Evolutionary conservation across 2,113 vertebrate species (phyloP).

Genomic region (Chaetops frenatus): DNA sequence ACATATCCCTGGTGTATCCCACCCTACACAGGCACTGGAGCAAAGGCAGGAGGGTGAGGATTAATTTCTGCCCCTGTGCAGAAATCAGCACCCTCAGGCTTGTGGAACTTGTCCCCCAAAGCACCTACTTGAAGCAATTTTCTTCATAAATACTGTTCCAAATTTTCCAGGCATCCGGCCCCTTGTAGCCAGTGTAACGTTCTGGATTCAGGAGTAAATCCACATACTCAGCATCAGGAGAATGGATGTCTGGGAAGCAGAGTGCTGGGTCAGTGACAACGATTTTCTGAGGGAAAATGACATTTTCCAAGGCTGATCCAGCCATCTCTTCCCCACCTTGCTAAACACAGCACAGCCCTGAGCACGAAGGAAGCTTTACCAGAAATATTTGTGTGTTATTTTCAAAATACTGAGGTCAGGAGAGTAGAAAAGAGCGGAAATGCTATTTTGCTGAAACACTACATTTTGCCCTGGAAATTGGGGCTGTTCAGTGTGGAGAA

Average conservation of each 20-base stretch:
- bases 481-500: not conserved
- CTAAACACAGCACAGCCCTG: not conserved
- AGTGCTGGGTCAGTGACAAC: not conserved
- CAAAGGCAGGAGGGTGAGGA: not conserved
- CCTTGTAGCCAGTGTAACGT: constrained; percentile 80
- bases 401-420: not conserved
- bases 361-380: not conserved
- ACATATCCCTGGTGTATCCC: not conserved
- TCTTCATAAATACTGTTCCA: constrained; percentile 85
- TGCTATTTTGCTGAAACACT: not conserved
- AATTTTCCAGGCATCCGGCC: constrained; percentile 75
- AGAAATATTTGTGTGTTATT: not conserved
- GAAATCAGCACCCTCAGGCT: not conserved
- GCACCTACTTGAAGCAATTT: constrained; percentile 82
- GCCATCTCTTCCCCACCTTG: not conserved
- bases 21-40: not conserved
- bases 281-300: not conserved
- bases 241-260: constrained; percentile 67
- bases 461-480: not conserved
- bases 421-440: not conserved
- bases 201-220: constrained; percentile 80
- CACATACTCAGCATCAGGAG: constrained; percentile 77
- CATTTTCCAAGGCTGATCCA: not conserved
- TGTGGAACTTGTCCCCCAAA: not conserved
- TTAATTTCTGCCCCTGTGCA: not conserved